These are phyloP conservation scores for Trichomalopsis sarcophagae DNA, from an alignment of 1,140 invertebrate genomes.

Conservation along the genomic window DNA sequence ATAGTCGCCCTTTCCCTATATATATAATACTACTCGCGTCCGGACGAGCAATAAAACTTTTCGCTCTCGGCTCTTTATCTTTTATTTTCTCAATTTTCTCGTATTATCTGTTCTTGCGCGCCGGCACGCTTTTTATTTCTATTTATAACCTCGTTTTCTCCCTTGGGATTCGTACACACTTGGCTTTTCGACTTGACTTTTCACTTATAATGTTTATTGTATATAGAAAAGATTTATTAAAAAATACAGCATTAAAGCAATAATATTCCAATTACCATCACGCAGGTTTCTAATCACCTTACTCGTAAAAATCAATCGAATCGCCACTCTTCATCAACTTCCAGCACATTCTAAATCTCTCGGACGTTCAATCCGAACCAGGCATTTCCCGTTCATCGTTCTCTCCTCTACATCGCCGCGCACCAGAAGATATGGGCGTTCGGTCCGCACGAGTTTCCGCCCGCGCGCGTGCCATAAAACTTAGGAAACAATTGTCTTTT, in stretches of 20 bases:
- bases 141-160: slow-evolving; percentile 42
- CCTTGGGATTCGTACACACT: neutral
- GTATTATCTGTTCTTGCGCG: slow-evolving; percentile 16
- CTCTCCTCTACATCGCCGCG: neutral
- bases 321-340: slow-evolving; percentile 12
- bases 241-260: too few species aligned
- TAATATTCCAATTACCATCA: too few species aligned
- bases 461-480: slow-evolving; percentile 62
- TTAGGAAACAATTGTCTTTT: slow-evolving; percentile 72
- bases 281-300: too few species aligned
- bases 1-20: slow-evolving; percentile 39
- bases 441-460: slow-evolving; percentile 57
- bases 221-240: too few species aligned
- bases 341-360: slow-evolving; percentile 9
- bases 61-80: slow-evolving; percentile 23
- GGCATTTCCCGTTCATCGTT: neutral
- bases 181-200: neutral
- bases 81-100: slow-evolving; percentile 52
- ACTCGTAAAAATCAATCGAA: neutral
- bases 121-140: neutral
- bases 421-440: slow-evolving; percentile 20
- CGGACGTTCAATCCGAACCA: neutral
- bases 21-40: neutral
- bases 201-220: neutral
- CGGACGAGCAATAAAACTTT: slow-evolving; percentile 43